Conservation (phyloP, 2,113 vertebrate species). For the Fregetta grallaria region DNA sequence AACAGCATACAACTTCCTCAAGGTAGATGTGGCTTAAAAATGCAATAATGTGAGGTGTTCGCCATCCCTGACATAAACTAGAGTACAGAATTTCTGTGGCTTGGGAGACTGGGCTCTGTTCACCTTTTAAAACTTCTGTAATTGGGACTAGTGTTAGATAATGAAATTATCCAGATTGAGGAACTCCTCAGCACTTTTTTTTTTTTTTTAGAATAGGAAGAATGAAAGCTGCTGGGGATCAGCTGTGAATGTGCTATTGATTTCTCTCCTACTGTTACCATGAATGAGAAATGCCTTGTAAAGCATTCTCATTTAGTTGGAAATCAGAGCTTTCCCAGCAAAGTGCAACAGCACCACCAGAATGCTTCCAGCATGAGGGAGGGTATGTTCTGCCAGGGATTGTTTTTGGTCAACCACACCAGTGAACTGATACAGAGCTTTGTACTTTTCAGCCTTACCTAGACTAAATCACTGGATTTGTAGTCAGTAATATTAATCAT, state of each 20-base stretch:
- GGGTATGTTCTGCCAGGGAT: neutral
- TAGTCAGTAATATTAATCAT: neutral
- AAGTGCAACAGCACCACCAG: conserved; percentile 53
- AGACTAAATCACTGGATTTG: neutral
- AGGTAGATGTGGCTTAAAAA: neutral
- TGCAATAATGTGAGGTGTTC: neutral
- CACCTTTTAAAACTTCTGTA: neutral
- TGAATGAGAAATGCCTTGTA: conserved; percentile 41
- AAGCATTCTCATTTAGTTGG: conserved; percentile 20
- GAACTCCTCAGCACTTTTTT: neutral
- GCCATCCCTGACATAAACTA: neutral
- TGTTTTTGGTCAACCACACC: neutral
- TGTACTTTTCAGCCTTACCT: neutral
- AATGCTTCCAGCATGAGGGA: neutral
- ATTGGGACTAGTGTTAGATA: neutral
- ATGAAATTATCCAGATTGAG: conserved; percentile 1
- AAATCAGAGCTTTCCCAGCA: conserved; percentile 3
- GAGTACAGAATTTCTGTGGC: neutral
- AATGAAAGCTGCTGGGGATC: neutral
- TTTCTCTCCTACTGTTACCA: conserved; percentile 44
- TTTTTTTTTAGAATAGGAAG: neutral
- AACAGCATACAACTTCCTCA: neutral
- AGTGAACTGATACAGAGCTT: neutral
- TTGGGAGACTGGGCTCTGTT: neutral
- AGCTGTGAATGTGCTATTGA: conserved; percentile 40